Conservation (phyloP, 2,888 invertebrate genomes). For the Smittia aterrima region DNA sequence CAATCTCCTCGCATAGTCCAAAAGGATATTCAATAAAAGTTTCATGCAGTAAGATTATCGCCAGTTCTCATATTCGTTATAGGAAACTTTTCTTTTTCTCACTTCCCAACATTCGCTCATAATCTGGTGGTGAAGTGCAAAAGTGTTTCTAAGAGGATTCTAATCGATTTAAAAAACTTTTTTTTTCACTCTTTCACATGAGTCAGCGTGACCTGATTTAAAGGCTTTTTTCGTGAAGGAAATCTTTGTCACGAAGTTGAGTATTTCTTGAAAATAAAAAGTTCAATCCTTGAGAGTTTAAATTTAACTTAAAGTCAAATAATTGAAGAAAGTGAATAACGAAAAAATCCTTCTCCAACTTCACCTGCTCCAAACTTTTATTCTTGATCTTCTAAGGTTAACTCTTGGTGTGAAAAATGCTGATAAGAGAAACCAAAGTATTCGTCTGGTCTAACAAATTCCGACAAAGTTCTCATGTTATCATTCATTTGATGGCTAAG, state of each 20-base stretch:
- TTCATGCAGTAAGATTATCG: slow-evolving; percentile 8
- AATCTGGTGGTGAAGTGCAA: slow-evolving; percentile 10
- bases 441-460: too few relatives aligned
- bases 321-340: too few relatives aligned
- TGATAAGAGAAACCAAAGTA: not conserved
- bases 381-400: too few relatives aligned
- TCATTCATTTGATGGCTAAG: too few relatives aligned
- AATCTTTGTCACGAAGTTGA: not conserved
- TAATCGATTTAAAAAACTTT: not conserved
- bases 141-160: not conserved
- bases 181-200: not conserved
- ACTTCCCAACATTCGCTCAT: not conserved
- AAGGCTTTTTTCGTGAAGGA: not conserved
- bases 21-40: slow-evolving; percentile 20
- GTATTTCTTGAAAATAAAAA: too few relatives aligned
- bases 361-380: too few relatives aligned
- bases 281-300: too few relatives aligned
- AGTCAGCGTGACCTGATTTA: not conserved
- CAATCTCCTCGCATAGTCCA: not conserved
- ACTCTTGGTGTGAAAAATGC: slow-evolving; percentile 13
- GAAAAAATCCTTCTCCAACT: too few relatives aligned
- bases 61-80: not conserved
- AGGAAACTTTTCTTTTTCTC: not conserved
- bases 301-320: too few relatives aligned
- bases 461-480: too few relatives aligned